Evolutionary conservation across 1,140 invertebrate genomes (phyloP), one percentile per base, ranked within the genome.

Genomic region (Dendroctonus ponderosae): DNA sequence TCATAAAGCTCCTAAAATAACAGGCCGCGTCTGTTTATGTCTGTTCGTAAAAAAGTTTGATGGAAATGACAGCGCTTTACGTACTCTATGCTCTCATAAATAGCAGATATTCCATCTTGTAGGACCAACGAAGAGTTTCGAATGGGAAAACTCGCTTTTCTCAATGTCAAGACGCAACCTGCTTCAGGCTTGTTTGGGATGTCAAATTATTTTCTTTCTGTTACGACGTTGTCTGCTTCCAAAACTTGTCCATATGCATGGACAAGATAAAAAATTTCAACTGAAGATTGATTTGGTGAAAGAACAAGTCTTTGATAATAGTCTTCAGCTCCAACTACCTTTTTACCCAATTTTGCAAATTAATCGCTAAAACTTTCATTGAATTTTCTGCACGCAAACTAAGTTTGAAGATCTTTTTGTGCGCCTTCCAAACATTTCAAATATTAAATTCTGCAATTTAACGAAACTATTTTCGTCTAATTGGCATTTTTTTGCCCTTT

Each of bases 1-100:
- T 40, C 59, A 49, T 61, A 50, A 58, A 58, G 9, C 42, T n/a
- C 11, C 56, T 58, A 58, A 58, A 58, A 58, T 58, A 58, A 58
- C 56, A 46, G 5, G 7, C 9, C 52, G 5, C 15, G 9, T 46
- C 41, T 58, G n/a, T n/a, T 58, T 58, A 58, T 44, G 56, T 11
- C 56, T 58, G 41, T 14, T 26, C 12, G 42, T 58, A 26, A 43
- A 46, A 46, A 15, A n/a, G 14, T 12, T 8, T n/a, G 11, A 51
- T 11, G 9, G 49, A 51, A 51, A 51, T 51, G 15, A n/a, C 15
- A 51, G 9, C 14, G 9, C 7, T 2, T 15, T 8, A 15, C 2
- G 49, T 51, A 12, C 12, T 46, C 8, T 11, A 11, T 46, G 12
- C 8, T 46, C 12, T 9, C 43, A 46, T 46, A 46, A 46, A 26